These are phyloP conservation scores for Amphibalanus amphitrite DNA, from an alignment of 1,140 invertebrate genomes.

Conservation along the genomic window DNA sequence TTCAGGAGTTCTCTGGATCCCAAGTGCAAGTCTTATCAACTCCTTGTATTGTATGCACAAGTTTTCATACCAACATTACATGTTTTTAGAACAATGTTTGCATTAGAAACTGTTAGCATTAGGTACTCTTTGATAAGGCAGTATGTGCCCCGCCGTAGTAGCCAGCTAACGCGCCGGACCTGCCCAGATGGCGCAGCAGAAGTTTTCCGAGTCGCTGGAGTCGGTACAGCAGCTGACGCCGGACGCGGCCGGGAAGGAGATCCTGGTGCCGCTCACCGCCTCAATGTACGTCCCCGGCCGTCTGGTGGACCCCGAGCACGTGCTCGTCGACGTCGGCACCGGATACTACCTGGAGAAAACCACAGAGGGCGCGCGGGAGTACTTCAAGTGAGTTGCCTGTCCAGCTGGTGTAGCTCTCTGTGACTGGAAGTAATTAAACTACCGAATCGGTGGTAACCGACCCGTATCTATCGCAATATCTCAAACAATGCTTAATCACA, in stretches of 20 bases:
- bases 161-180: too few species aligned
- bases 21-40: too few species aligned
- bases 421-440: conserved; percentile 34
- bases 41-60: too few species aligned
- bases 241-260: conserved; percentile 50
- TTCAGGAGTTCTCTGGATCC: too few species aligned
- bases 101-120: too few species aligned
- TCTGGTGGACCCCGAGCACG: conserved; percentile 56
- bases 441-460: conserved; percentile 23
- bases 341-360: conserved; percentile 84
- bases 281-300: conserved; percentile 90
- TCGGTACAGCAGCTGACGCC: conserved; percentile 37
- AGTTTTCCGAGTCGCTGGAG: conserved; percentile 13
- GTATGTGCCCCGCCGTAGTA: too few species aligned
- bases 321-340: conserved; percentile 81
- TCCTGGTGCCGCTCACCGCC: conserved; percentile 74
- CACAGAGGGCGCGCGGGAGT: conserved; percentile 61
- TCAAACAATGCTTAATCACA: neutral
- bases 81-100: too few species aligned
- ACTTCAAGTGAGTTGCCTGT: conserved; percentile 43
- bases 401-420: neutral
- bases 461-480: neutral
- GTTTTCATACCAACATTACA: too few species aligned
- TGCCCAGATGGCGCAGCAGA: conserved; percentile 3
- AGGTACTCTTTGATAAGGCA: too few species aligned